Evolutionary conservation across 2,113 vertebrate species (phyloP).

Genomic region (Myiozetetes cayanensis): DNA sequence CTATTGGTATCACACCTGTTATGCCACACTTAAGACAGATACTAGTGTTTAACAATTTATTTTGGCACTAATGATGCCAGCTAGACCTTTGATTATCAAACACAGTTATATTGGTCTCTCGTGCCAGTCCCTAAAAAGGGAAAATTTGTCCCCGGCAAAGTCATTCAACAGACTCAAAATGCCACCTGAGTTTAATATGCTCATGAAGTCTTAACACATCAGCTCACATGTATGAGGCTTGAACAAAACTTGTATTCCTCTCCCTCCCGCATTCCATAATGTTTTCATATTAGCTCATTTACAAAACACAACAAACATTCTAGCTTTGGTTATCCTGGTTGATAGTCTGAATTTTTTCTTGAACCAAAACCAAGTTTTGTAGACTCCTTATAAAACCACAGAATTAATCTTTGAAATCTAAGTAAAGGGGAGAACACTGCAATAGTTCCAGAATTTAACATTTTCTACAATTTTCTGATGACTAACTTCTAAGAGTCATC

Average conservation of each 20-base stretch:
- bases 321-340: not conserved
- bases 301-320: not conserved
- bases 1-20: not conserved
- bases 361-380: not conserved
- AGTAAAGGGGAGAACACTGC: not conserved
- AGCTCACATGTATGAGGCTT: not conserved
- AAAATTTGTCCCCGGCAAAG: not conserved
- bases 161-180: not conserved
- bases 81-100: not conserved
- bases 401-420: not conserved
- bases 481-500: not conserved
- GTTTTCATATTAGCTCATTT: not conserved
- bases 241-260: not conserved
- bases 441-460: not conserved
- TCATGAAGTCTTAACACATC: not conserved
- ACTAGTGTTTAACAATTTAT: not conserved
- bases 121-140: not conserved
- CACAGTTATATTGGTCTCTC: not conserved
- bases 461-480: not conserved
- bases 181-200: not conserved
- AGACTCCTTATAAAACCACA: not conserved
- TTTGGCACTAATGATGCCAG: not conserved
- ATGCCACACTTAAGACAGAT: not conserved
- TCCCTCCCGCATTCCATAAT: not conserved
- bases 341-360: not conserved